A percentile compares a stretch with the other conserved stretches of the same genome.
Conservation (phyloP, 2,113 vertebrate genomes). For the Macaca mulatta region DNA sequence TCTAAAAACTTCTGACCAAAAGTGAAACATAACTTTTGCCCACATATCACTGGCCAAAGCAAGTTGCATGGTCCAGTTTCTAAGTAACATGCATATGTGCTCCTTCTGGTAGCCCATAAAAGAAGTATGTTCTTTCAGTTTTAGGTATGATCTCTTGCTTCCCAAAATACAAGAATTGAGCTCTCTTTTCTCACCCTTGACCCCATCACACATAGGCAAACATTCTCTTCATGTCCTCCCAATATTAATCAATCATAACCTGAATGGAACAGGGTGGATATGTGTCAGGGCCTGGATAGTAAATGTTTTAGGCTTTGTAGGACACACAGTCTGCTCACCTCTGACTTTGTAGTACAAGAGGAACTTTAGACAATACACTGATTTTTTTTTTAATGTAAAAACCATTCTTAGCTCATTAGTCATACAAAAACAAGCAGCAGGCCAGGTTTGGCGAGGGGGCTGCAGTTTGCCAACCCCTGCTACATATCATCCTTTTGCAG, state of each 20-base stretch:
- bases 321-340: not conserved
- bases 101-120: too few species aligned
- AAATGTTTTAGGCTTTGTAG: not conserved
- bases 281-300: not conserved
- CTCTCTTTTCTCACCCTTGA: too few species aligned
- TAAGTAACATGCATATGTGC: too few species aligned
- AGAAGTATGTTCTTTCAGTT: too few species aligned
- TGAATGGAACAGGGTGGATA: not conserved
- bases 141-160: too few species aligned
- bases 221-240: too few species aligned
- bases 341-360: not conserved
- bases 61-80: not conserved
- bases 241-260: not conserved
- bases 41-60: not conserved
- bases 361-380: not conserved
- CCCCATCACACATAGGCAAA: too few species aligned
- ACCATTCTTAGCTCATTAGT: not conserved
- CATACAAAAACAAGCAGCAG: not conserved
- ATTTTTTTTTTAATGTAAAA: not conserved
- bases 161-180: too few species aligned
- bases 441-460: too few species aligned
- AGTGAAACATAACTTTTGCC: not conserved
- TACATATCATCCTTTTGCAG: not conserved
- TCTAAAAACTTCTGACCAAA: not conserved
- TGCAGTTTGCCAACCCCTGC: rapidly evolving